Conservation (phyloP, 1,140 invertebrate species). For the Oedothorax gibbosus region DNA sequence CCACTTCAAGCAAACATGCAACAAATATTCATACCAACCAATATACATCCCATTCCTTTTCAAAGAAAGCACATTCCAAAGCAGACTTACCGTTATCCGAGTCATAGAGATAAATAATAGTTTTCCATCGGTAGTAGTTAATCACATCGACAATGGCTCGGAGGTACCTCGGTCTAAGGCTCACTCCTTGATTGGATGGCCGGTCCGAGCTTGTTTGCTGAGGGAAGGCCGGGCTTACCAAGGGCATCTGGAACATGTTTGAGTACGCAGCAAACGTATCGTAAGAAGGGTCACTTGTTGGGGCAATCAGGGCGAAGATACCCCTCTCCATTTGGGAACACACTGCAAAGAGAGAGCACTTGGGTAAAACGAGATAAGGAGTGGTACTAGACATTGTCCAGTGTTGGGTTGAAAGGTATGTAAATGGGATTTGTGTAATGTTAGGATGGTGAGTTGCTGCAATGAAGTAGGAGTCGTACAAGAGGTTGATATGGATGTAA, state of each 20-base stretch:
- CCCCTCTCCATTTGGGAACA: constrained; percentile 70
- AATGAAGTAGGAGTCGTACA: too few relatives aligned
- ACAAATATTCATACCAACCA: too few relatives aligned
- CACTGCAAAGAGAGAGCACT: constrained; percentile 52
- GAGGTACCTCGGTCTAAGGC: constrained; percentile 93
- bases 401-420: too few relatives aligned
- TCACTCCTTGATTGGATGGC: constrained; percentile 87
- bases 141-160: constrained; percentile 93
- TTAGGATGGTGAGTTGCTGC: too few relatives aligned
- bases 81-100: constrained; percentile 89
- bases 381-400: too few relatives aligned
- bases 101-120: constrained; percentile 94
- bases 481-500: too few relatives aligned
- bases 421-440: too few relatives aligned
- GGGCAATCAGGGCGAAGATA: constrained; percentile 90
- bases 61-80: constrained; percentile 15
- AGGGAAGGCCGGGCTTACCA: constrained; percentile 92
- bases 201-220: constrained; percentile 84
- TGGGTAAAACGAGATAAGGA: too few relatives aligned
- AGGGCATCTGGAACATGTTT: constrained; percentile 94
- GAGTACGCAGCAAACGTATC: constrained; percentile 94
- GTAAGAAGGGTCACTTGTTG: constrained; percentile 91
- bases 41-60: neutral
- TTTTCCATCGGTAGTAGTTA: constrained; percentile 89
- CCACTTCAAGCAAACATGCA: too few relatives aligned